These are phyloP conservation scores for Scaptomyza tumidula DNA, from an alignment of 2,888 invertebrate species.

Conservation along the genomic window DNA sequence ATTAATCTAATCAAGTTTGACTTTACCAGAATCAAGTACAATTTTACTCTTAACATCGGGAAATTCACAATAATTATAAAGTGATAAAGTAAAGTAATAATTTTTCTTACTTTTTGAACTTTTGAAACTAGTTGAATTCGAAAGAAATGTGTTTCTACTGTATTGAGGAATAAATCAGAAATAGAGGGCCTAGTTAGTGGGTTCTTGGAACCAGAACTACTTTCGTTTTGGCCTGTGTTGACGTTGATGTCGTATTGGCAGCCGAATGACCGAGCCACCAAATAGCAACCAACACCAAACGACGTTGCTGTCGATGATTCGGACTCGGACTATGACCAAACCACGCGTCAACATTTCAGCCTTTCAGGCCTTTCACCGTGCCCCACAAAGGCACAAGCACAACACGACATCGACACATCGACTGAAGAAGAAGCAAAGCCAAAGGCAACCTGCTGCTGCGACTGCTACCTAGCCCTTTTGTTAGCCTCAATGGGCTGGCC, in stretches of 20 bases:
- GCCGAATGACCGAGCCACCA: constrained; percentile 39
- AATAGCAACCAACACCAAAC: constrained; percentile 11
- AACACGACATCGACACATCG: constrained; percentile 2
- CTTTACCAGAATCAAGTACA: too few relatives aligned
- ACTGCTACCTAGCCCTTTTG: constrained; percentile 25
- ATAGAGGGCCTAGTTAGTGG: neutral
- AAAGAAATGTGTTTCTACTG: neutral
- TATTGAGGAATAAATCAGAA: neutral
- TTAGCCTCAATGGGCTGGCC: constrained; percentile 43
- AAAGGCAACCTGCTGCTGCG: neutral
- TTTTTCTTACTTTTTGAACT: too few relatives aligned
- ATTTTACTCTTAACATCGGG: too few relatives aligned
- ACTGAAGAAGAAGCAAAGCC: constrained; percentile 1
- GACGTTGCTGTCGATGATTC: constrained; percentile 6
- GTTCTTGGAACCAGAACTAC: constrained; percentile 43
- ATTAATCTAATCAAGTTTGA: too few relatives aligned
- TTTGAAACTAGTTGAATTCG: too few relatives aligned
- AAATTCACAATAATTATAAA: too few relatives aligned
- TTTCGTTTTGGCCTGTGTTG: constrained; percentile 28
- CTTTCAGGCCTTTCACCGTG: constrained; percentile 53
- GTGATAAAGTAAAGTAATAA: too few relatives aligned
- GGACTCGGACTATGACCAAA: constrained; percentile 15
- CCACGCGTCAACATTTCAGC: constrained; percentile 31
- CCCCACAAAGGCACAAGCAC: constrained; percentile 39
- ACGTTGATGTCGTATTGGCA: constrained; percentile 45